phyloP scores from a whole-genome alignment of 2,888 invertebrate species.

The Paralinhomoeus sp. region DNA sequence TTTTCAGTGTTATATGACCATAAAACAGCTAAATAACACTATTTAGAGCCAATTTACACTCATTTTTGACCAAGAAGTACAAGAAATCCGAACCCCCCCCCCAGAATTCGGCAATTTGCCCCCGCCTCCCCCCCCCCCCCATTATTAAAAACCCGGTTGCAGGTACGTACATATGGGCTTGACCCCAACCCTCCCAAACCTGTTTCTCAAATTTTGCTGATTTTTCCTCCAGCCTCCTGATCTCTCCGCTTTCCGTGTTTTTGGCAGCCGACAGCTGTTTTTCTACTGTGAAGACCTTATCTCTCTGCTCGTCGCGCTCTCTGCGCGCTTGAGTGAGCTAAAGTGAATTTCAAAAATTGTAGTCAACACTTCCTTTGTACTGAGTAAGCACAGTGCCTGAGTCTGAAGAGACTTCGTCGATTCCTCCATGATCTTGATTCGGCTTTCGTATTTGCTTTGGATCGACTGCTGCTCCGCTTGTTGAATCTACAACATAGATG shows the following conservation, averaged over 20 bases:
- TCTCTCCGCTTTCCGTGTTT: slow-evolving; percentile 9
- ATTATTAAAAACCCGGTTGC: slow-evolving; percentile 10
- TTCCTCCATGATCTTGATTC: slow-evolving; percentile 25
- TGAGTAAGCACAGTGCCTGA: no score
- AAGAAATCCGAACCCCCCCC: no score
- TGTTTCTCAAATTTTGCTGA: not conserved
- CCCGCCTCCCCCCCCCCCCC: slow-evolving; percentile 7
- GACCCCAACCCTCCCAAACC: no score
- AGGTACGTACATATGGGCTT: no score
- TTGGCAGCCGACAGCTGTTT: slow-evolving; percentile 13
- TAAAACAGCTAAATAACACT: no score
- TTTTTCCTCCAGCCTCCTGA: slow-evolving; percentile 4
- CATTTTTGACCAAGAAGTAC: no score
- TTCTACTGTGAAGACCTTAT: slow-evolving; percentile 13
- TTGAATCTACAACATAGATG: no score
- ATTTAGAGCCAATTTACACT: no score
- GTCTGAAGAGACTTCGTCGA: slow-evolving; percentile 22
- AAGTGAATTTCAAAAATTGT: no score
- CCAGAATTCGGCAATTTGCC: no score
- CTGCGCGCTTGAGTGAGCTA: slow-evolving; percentile 19
- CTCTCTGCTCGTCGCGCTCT: slow-evolving; percentile 19
- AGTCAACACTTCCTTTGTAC: no score
- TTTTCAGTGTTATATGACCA: not conserved
- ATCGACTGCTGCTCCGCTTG: slow-evolving; percentile 21
- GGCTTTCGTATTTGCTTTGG: slow-evolving; percentile 21